A percentile compares a stretch with the other conserved stretches of the same genome.
Conservation (phyloP, 2,113 vertebrate genomes). For the Tautogolabrus adspersus region DNA sequence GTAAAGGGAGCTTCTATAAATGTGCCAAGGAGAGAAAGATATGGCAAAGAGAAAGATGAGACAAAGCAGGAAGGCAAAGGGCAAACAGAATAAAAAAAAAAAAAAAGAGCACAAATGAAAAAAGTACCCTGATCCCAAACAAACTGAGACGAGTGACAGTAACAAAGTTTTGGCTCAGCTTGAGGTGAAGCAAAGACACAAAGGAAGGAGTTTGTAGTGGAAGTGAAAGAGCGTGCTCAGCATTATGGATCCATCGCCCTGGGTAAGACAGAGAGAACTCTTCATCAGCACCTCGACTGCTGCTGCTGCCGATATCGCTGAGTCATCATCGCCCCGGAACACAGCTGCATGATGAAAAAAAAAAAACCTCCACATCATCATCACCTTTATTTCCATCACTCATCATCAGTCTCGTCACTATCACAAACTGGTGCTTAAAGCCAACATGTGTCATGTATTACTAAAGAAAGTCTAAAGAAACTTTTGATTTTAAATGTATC, state of each 20-base stretch:
- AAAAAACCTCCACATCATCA: conserved; percentile 23
- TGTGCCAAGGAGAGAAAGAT: conserved; percentile 27
- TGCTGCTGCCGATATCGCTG: conserved; percentile 72
- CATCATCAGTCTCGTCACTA: conserved; percentile 41
- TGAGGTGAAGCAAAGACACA: conserved; percentile 60
- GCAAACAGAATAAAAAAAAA: conserved; percentile 16
- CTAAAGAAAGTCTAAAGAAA: background rate
- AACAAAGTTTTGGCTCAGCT: conserved; percentile 47
- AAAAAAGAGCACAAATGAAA: conserved; percentile 15
- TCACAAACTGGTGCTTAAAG: conserved; percentile 7
- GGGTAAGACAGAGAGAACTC: conserved; percentile 77
- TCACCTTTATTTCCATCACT: conserved; percentile 42
- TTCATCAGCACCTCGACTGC: conserved; percentile 76
- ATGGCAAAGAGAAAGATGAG: conserved; percentile 34
- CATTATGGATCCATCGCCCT: conserved; percentile 80
- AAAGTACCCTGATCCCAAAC: conserved; percentile 30
- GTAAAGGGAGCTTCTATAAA: conserved; percentile 26
- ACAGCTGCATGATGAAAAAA: conserved; percentile 54
- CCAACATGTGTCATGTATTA: conserved; percentile 3
- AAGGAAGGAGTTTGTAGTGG: conserved; percentile 68
- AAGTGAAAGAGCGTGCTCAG: conserved; percentile 71
- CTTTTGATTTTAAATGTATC: conserved; percentile 49
- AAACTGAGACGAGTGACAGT: conserved; percentile 44
- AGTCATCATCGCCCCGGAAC: conserved; percentile 69
- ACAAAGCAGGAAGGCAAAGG: conserved; percentile 6